Conservation (phyloP, 2,797 vertebrate species). For the Neosilurus mollespiculum region DNA sequence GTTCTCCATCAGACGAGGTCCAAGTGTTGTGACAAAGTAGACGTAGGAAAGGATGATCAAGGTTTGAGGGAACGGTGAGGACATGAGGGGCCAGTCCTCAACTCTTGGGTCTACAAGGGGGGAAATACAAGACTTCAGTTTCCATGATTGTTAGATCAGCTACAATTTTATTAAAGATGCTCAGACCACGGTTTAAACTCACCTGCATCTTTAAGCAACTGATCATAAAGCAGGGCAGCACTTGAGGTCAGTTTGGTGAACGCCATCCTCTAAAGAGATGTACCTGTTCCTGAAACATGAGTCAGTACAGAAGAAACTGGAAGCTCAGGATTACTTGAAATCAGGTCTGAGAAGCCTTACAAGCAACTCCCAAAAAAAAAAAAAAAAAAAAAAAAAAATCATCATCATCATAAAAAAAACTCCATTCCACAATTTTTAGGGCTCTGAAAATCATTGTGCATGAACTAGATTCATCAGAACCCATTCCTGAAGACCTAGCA, state of each 20-base stretch:
- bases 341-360: neutral
- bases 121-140: neutral
- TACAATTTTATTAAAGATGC: neutral
- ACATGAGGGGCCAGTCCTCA: slow-evolving; percentile 81
- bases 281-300: neutral
- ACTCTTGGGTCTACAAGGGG: slow-evolving; percentile 75
- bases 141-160: neutral
- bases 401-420: too few species aligned
- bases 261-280: slow-evolving; percentile 68
- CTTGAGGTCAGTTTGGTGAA: slow-evolving; percentile 77
- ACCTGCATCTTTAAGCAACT: slow-evolving; percentile 82
- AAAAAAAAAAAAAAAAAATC: neutral
- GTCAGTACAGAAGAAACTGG: slow-evolving; percentile 11
- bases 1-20: slow-evolving; percentile 85
- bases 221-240: slow-evolving; percentile 77
- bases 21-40: slow-evolving; percentile 80
- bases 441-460: too few species aligned
- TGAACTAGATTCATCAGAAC: neutral
- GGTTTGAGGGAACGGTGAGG: slow-evolving; percentile 79
- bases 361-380: neutral
- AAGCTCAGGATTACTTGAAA: neutral
- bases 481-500: fast-evolving
- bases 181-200: slow-evolving; percentile 34
- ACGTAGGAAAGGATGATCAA: slow-evolving; percentile 78
- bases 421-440: too few species aligned